A percentile compares a stretch with the other conserved stretches of the same genome.
Evolutionary conservation across 1,140 invertebrate genomes (phyloP).

Genomic region (Pentalonia nigronervosa): DNA sequence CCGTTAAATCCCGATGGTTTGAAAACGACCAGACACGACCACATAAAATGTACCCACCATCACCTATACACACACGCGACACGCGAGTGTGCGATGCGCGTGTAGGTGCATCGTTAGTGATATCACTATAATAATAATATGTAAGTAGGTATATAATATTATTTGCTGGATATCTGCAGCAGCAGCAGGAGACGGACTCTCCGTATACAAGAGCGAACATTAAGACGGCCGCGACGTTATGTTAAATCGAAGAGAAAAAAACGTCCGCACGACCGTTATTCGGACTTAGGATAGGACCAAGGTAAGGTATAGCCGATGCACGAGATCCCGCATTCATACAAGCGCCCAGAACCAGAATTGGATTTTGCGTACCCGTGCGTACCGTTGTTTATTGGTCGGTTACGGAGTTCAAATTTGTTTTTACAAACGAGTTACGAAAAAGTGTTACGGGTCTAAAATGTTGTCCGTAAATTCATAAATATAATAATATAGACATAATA

Average conservation of each 20-base stretch:
- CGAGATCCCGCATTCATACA: background rate
- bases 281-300: background rate
- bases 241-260: background rate
- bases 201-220: background rate
- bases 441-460: background rate
- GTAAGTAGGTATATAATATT: no score
- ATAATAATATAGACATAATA: background rate
- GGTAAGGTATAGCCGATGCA: background rate
- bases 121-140: background rate
- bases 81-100: background rate
- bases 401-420: background rate
- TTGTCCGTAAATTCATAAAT: no score
- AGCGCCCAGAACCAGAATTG: background rate
- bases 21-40: background rate
- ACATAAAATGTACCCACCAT: background rate
- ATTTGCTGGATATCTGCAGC: no score
- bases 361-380: background rate
- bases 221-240: background rate
- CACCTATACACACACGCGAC: background rate
- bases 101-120: background rate
- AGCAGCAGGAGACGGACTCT: no score
- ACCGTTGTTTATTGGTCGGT: background rate
- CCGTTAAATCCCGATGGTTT: background rate
- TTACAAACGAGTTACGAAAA: background rate
- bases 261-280: background rate